Evolutionary conservation across 2,888 invertebrate species (phyloP), one percentile per base, ranked within the genome.

Genomic region (Nudaria mundana): DNA sequence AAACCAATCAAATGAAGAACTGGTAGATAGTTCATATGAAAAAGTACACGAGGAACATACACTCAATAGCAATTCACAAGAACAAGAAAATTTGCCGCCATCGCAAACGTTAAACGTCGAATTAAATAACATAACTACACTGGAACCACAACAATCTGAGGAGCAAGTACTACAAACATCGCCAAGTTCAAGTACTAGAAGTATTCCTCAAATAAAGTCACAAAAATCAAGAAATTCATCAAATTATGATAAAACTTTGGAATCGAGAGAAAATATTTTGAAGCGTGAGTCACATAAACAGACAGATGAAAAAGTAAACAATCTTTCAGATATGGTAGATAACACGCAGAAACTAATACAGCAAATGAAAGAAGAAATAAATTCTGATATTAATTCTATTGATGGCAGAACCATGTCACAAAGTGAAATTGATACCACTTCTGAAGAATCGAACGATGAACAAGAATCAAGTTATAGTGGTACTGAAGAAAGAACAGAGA

Each of bases 311-410:
- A 85, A 76, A 60, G 40, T 75, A 2, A 81, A 63, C 40, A 87
- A 88, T 49, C 64, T 88, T 15, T 81, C 74, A 49, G 91, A 91
- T 47, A 84, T 92, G 33, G 91, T 92, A 5, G 90, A 90, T 58
- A 89, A 90, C 41, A 92, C 92, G 0, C 92, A 92, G 66, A 86
- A 84, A 40, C 63, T 92, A 26, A 92, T 92, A 45, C 91, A 92
- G 52, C 92, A 92, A 75, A 92, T 92, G 92, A 91, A 90, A 65
- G 91, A 91, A 56, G 92, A 92, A 83, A 91, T 92, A 23, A 90
- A 90, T 67, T 88, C 85, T 15, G 91, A 91, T 60, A 91, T 92
- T 56, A 91, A 90, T 62, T 87, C 85, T n/a, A 69, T 83, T 18
- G 79, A 79, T 48, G 81, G 75, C 14, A 71, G 71, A 43, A 86